Conservation (phyloP, 2,888 invertebrate species). For the Eremobia ochroleuca region DNA sequence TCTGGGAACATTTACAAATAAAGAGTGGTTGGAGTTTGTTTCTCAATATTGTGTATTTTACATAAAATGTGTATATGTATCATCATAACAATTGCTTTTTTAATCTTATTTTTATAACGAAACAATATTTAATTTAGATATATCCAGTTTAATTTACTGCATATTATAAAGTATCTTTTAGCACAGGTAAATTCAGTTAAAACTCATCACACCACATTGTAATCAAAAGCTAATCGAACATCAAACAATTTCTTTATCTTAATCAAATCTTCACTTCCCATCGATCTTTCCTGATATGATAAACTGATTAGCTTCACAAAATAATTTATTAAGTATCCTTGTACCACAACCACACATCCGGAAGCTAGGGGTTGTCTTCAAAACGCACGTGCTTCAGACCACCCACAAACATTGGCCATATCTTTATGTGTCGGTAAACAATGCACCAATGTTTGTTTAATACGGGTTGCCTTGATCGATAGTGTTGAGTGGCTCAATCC, state of each 20-base stretch:
- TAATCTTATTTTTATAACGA: background rate
- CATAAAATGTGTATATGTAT: background rate
- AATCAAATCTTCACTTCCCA: constrained; percentile 40
- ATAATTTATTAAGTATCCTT: constrained; percentile 58
- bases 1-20: background rate
- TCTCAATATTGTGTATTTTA: background rate
- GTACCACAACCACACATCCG: constrained; percentile 63
- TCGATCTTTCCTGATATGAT: constrained; percentile 37
- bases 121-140: too few relatives aligned
- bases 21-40: background rate
- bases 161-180: background rate
- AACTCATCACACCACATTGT: background rate
- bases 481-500: constrained; percentile 66
- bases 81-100: background rate
- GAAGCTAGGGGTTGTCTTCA: constrained; percentile 65
- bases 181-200: background rate
- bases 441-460: constrained; percentile 62
- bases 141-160: too few relatives aligned
- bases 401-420: constrained; percentile 67
- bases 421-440: constrained; percentile 69
- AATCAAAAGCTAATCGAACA: background rate
- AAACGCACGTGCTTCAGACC: constrained; percentile 66
- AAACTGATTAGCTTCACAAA: constrained; percentile 39
- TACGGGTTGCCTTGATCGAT: constrained; percentile 61
- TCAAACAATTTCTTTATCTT: constrained; percentile 33